Percentiles rank a stretch among this genome's conserved stretches.
Conservation (phyloP, 2,888 invertebrate species). For the Drosophila meridionalis region DNA sequence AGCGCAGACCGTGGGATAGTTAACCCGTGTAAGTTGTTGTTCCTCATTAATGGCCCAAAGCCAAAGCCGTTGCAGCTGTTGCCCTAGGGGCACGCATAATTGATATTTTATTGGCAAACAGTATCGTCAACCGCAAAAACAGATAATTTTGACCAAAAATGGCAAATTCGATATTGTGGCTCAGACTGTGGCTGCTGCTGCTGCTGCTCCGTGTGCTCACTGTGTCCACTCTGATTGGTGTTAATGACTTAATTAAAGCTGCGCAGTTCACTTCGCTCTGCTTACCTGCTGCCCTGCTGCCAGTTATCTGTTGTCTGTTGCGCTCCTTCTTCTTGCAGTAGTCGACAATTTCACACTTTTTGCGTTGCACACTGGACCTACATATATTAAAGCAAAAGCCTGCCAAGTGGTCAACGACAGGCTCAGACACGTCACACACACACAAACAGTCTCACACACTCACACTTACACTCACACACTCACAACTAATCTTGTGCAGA, state of each 20-base stretch:
- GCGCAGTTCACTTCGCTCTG: slow-evolving; percentile 28
- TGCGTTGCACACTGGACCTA: slow-evolving; percentile 62
- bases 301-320: not conserved
- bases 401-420: slow-evolving; percentile 43
- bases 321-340: slow-evolving; percentile 48
- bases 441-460: slow-evolving; percentile 10
- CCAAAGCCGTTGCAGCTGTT: not conserved
- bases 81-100: slow-evolving; percentile 55
- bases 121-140: slow-evolving; percentile 68
- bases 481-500: slow-evolving; percentile 70
- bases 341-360: slow-evolving; percentile 81
- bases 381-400: slow-evolving; percentile 13
- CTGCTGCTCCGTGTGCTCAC: slow-evolving; percentile 24
- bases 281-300: slow-evolving; percentile 32
- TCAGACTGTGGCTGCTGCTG: not conserved
- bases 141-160: slow-evolving; percentile 77
- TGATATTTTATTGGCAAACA: slow-evolving; percentile 68
- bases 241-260: slow-evolving; percentile 83
- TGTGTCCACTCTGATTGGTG: slow-evolving; percentile 66
- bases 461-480: slow-evolving; percentile 19
- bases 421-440: slow-evolving; percentile 29
- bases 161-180: slow-evolving; percentile 76
- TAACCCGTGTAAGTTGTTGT: not conserved
- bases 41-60: slow-evolving; percentile 4
- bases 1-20: slow-evolving; percentile 59